These are phyloP conservation scores for Linurgus olivaceus DNA, from an alignment of 2,797 vertebrate genomes.

Conservation along the genomic window DNA sequence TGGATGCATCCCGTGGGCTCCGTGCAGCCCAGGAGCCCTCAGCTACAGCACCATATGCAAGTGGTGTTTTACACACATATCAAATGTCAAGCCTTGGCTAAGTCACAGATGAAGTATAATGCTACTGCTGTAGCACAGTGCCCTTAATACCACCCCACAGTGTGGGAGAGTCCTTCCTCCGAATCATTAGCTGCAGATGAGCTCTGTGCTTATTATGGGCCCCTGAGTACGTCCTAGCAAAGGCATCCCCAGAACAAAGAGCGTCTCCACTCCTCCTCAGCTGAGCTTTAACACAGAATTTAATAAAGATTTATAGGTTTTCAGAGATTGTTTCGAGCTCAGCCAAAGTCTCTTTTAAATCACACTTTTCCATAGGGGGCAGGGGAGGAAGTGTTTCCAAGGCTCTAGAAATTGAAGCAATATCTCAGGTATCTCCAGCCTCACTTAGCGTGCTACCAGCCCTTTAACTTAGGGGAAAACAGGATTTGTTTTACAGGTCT, in stretches of 20 bases:
- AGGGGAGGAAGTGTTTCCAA: background rate
- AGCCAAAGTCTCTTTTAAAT: conserved; percentile 35
- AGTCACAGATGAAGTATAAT: background rate
- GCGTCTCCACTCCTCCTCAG: background rate
- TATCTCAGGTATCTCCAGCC: conserved; percentile 37
- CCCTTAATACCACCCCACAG: background rate
- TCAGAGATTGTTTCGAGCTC: conserved; percentile 32
- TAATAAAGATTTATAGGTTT: conserved; percentile 61
- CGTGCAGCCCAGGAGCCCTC: background rate
- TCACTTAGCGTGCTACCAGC: background rate
- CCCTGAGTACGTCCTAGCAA: background rate
- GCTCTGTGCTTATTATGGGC: background rate
- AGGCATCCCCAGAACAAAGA: background rate
- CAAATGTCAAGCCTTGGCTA: conserved; percentile 23
- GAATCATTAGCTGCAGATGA: conserved; percentile 13
- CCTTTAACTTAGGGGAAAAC: background rate
- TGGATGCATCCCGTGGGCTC: background rate
- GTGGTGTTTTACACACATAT: conserved; percentile 29
- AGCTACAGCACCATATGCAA: conserved; percentile 22
- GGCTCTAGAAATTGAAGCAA: conserved; percentile 41
- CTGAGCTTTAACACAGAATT: conserved; percentile 33
- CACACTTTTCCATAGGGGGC: background rate
- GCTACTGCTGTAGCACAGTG: conserved; percentile 8
- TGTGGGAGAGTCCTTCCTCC: background rate
- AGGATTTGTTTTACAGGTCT: conserved; percentile 11